Evolutionary conservation across 2,113 vertebrate genomes (phyloP), one percentile per base, ranked within the genome.

Genomic region (Eulemur rufifrons): DNA sequence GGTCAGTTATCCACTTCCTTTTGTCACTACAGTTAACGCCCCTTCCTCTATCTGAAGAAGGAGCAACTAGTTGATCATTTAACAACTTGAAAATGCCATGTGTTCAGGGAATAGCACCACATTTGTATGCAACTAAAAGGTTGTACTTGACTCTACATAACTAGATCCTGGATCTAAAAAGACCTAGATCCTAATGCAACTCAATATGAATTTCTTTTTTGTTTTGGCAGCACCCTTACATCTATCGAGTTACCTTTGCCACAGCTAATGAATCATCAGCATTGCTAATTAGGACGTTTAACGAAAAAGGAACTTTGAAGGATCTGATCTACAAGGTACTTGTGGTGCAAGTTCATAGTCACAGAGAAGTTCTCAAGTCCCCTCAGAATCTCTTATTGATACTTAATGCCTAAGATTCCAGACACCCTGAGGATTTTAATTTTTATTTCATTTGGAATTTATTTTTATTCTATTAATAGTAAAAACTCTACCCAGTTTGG

Each of bases 311-410:
- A 97, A 99, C 99, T 29, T 98, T 99, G 87, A 99, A 99, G 98
- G 99, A 99, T 98, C 99, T 99, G 97, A 99, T 99, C 98, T 99
- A 99, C 98, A 99, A 99, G 99, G 99, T 99, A 99, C 56, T 52
- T 34, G 42, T 45, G 66, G n/a, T 64, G 5, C 85, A 96, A 94
- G 61, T 69, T 92, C 59, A 59, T 71, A 85, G 21, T 42, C 39
- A 29, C 68, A 82, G 88, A 42, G 68, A 87, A 86, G n/a, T 80
- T 93, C 54, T 94, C n/a, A 37, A 29, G 39, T 71, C 50, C 56
- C n/a, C 66, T 86, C 66, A 78, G 50, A 87, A 86, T 20, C 23
- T 59, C 6, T 89, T 66, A 76, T 23, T 82, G 63, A 66, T n/a
- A 10, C 13, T 92, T 84, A 64, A 81, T 77, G 74, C 42, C 10